Evolutionary conservation across 2,888 invertebrate genomes (phyloP).

Genomic region (Ypsolopha scabrella): DNA sequence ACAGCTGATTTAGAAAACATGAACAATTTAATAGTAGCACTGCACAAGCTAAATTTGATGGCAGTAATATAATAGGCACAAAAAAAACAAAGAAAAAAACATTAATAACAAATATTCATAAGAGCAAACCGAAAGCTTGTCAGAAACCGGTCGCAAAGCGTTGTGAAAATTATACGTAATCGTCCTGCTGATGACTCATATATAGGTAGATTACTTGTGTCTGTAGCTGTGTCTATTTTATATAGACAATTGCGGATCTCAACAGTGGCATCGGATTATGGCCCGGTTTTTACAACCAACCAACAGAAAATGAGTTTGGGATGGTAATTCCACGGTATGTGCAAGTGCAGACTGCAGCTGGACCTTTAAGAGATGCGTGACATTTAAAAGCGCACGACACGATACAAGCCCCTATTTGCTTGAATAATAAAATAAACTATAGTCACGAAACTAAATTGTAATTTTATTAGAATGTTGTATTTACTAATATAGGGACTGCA

Average conservation of each 20-base stretch:
- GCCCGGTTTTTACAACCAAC: slow-evolving; percentile 30
- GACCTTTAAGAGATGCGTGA: slow-evolving; percentile 47
- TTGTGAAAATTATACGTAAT: neutral
- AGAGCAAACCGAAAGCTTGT: neutral
- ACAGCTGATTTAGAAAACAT: neutral
- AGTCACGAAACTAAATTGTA: neutral
- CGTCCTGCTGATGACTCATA: neutral
- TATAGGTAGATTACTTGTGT: neutral
- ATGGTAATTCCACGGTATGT: slow-evolving; percentile 32
- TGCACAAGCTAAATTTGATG: too few species aligned
- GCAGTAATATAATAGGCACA: too few species aligned
- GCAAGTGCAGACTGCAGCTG: slow-evolving; percentile 17
- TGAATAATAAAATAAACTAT: too few species aligned
- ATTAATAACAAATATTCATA: too few species aligned
- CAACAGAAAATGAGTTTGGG: slow-evolving; percentile 37
- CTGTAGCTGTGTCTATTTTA: neutral
- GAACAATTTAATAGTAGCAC: neutral
- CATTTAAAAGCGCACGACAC: slow-evolving; percentile 41
- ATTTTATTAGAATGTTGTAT: neutral
- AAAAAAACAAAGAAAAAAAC: too few species aligned
- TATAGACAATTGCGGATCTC: neutral
- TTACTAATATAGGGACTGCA: too few species aligned
- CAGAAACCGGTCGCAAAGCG: neutral
- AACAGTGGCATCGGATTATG: neutral
- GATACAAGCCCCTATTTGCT: slow-evolving; percentile 9